Evolutionary conservation across 2,888 invertebrate genomes (phyloP), one percentile per base, ranked within the genome.

Genomic region (Scaeva pyrastri): DNA sequence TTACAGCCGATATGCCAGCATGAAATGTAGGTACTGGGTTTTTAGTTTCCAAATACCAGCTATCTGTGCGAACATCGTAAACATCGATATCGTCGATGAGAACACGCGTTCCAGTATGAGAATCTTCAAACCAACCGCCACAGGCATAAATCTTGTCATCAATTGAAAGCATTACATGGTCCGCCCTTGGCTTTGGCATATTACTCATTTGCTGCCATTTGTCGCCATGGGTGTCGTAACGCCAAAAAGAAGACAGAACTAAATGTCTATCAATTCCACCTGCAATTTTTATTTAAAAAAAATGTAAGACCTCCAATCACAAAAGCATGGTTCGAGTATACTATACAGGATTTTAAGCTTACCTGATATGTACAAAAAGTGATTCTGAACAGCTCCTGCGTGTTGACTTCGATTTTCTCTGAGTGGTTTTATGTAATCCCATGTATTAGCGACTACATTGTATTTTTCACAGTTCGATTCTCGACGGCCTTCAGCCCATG

Each of bases 1-100:
- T 93, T 19, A 95, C 93, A 23, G 94, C 93, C 7, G 95, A 94
- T 66, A 95, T 94, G 2, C 95, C 95, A 0, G 95, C 94, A 89
- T 96, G 95, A 89, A 95, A 95, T 68, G 95, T 93, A 1, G 96
- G 95, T 0, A 94, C 94, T 2, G 95, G 95, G 70, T 96, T 93
- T 66, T 92, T 92, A 0, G 95, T 94, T 52, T 95, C 93, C 19
- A 94, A 93, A 78, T 93, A 92, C 96, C 96, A 96, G 2, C 92
- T 90, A 88, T 95, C 94, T 8, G 92, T 93, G 11, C 92, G 90
- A 0, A 94, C 93, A 89, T 95, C 94, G 89, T 95, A 96, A 10
- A 93, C 94, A 90, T 96, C 96, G 58, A 96, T 94, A 0, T 94
- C 94, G 87, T 94, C 93, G 0, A 94, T 94, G 14, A 95, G 92